phyloP scores from a whole-genome alignment of 2,888 invertebrate species.

The Phengaris alcon region DNA sequence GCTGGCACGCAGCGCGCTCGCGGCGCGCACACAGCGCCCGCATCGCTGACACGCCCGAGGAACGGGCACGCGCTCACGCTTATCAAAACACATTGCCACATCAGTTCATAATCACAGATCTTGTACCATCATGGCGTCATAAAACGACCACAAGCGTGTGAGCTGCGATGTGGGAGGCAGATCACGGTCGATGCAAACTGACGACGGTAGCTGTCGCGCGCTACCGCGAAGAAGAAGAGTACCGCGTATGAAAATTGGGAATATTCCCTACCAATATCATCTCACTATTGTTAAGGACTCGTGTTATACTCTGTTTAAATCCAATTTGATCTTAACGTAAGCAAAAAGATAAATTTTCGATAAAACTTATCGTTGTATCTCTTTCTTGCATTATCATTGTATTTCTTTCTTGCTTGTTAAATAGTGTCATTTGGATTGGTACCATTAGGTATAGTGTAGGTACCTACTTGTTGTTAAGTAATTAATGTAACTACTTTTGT shows the following conservation, averaged over 20 bases:
- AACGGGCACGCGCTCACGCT: too few species aligned
- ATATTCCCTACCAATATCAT: too few species aligned
- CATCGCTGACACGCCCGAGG: too few species aligned
- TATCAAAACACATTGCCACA: background rate
- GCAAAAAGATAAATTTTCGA: background rate
- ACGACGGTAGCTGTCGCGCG: background rate
- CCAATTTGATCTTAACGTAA: too few species aligned
- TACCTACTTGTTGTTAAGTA: background rate
- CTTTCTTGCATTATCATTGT: too few species aligned
- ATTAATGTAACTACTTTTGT: too few species aligned
- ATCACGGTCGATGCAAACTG: background rate
- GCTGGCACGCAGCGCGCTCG: too few species aligned
- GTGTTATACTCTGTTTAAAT: background rate
- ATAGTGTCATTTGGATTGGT: too few species aligned
- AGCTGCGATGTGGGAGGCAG: background rate
- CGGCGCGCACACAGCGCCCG: too few species aligned
- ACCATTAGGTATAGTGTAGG: background rate
- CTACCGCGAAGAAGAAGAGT: background rate
- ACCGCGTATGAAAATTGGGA: too few species aligned
- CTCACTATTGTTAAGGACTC: background rate
- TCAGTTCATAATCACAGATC: background rate
- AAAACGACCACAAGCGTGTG: constrained; percentile 17
- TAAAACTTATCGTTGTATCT: too few species aligned
- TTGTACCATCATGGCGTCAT: background rate
- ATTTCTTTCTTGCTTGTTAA: too few species aligned